Conservation (phyloP, 1,140 invertebrate genomes). For the Drosophila varians region DNA sequence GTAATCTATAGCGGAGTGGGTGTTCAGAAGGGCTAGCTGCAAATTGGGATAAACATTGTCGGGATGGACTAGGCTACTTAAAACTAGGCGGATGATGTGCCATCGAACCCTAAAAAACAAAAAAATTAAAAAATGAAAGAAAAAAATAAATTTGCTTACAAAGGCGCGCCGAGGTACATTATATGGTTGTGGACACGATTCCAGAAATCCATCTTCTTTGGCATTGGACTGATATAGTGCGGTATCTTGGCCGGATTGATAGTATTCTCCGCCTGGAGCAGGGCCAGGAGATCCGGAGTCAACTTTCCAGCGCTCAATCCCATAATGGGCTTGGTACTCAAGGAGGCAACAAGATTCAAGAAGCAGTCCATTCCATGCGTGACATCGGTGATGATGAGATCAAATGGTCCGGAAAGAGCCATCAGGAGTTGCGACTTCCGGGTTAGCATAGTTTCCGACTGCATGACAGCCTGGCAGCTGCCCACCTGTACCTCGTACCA, state of each 20-base stretch:
- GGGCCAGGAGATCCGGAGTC: slow-evolving; percentile 22
- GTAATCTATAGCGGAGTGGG: slow-evolving; percentile 83
- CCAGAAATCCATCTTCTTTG: slow-evolving; percentile 59
- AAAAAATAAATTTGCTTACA: slow-evolving; percentile 49
- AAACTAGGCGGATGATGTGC: slow-evolving; percentile 7
- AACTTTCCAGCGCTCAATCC: slow-evolving; percentile 61
- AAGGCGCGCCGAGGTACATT: slow-evolving; percentile 35
- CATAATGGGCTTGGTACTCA: slow-evolving; percentile 40
- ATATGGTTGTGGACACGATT: slow-evolving; percentile 66
- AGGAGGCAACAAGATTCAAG: slow-evolving; percentile 5
- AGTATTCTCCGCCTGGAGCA: slow-evolving; percentile 51
- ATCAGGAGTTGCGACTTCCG: background rate
- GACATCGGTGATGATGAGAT: slow-evolving; percentile 68
- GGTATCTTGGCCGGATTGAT: slow-evolving; percentile 55
- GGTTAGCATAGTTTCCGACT: background rate
- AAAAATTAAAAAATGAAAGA: background rate
- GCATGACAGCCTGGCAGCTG: slow-evolving; percentile 29
- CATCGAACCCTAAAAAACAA: slow-evolving; percentile 18
- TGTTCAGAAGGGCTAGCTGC: slow-evolving; percentile 83
- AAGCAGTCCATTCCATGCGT: slow-evolving; percentile 57
- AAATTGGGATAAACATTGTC: slow-evolving; percentile 20
- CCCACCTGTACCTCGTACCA: slow-evolving; percentile 55
- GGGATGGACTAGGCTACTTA: background rate
- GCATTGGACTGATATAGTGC: slow-evolving; percentile 37
- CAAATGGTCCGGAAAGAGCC: slow-evolving; percentile 1